These are phyloP conservation scores for Drosophila diplacantha DNA, from an alignment of 2,888 invertebrate species.

Conservation along the genomic window DNA sequence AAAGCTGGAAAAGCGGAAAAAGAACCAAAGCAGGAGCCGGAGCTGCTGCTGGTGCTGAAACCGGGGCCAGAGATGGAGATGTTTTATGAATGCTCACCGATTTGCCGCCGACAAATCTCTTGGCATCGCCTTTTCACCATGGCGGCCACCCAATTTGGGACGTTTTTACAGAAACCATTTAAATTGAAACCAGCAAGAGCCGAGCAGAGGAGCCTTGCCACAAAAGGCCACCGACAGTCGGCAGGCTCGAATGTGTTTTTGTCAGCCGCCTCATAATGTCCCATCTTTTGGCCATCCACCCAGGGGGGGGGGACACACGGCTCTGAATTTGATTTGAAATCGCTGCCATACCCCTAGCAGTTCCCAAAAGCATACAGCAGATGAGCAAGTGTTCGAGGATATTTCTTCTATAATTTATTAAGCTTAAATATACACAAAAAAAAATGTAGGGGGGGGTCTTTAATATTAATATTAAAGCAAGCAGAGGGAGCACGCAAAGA, in stretches of 20 bases:
- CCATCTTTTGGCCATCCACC: slow-evolving; percentile 38
- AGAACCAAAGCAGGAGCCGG: background rate
- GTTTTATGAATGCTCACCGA: slow-evolving; percentile 52
- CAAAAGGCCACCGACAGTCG: slow-evolving; percentile 12
- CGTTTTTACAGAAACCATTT: slow-evolving; percentile 34
- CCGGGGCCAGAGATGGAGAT: slow-evolving; percentile 10
- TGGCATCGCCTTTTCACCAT: slow-evolving; percentile 29
- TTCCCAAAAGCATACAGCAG: background rate
- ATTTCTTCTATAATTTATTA: slow-evolving; percentile 8
- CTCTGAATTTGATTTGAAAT: slow-evolving; percentile 14
- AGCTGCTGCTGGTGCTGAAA: background rate
- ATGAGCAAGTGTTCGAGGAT: no score
- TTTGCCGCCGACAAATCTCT: slow-evolving; percentile 32
- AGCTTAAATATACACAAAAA: slow-evolving; percentile 5
- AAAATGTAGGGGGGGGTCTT: slow-evolving; percentile 2
- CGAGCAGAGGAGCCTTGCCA: background rate
- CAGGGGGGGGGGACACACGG: background rate
- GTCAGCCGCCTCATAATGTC: slow-evolving; percentile 37
- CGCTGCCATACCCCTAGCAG: slow-evolving; percentile 4
- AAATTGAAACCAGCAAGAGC: slow-evolving; percentile 31
- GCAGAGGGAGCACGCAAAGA: background rate
- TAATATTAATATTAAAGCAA: slow-evolving; percentile 2
- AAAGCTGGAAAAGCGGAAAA: background rate
- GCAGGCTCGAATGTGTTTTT: slow-evolving; percentile 41
- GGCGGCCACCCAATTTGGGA: slow-evolving; percentile 29